Conservation (phyloP, 2,888 invertebrate genomes). For the Poecilus cupreus region DNA sequence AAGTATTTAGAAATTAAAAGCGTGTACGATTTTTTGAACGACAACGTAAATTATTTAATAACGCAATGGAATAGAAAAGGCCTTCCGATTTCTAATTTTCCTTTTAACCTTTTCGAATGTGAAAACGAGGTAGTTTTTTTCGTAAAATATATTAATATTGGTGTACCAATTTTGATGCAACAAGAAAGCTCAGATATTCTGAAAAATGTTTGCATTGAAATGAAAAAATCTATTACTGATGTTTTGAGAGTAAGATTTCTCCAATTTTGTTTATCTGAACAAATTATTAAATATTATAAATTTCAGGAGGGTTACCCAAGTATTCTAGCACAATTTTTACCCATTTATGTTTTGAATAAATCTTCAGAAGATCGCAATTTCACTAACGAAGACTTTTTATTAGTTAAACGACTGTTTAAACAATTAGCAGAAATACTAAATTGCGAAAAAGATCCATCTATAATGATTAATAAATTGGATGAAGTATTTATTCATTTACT, state of each 20-base stretch:
- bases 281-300: slow-evolving; percentile 38
- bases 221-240: slow-evolving; percentile 65
- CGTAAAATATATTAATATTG: slow-evolving; percentile 68
- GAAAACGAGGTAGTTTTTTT: slow-evolving; percentile 71
- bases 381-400: slow-evolving; percentile 65
- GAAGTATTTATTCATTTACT: slow-evolving; percentile 70
- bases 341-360: slow-evolving; percentile 62
- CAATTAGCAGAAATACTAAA: slow-evolving; percentile 68
- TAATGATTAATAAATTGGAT: slow-evolving; percentile 73
- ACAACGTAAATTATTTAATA: slow-evolving; percentile 74
- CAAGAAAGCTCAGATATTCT: slow-evolving; percentile 67
- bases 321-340: slow-evolving; percentile 62
- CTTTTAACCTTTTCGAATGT: slow-evolving; percentile 69
- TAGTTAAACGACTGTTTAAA: slow-evolving; percentile 64
- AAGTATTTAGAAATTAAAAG: slow-evolving; percentile 65
- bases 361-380: slow-evolving; percentile 65
- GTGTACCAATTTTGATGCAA: slow-evolving; percentile 72
- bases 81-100: slow-evolving; percentile 68
- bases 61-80: slow-evolving; percentile 68
- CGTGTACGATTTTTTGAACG: slow-evolving; percentile 71
- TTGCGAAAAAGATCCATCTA: slow-evolving; percentile 61
- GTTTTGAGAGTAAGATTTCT: slow-evolving; percentile 67
- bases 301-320: slow-evolving; percentile 63
- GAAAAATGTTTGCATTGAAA: slow-evolving; percentile 66
- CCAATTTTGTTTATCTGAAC: background rate